Base-by-base conservation (phyloP, 2,797 vertebrate genomes). In the Diplodus sargus region DNA sequence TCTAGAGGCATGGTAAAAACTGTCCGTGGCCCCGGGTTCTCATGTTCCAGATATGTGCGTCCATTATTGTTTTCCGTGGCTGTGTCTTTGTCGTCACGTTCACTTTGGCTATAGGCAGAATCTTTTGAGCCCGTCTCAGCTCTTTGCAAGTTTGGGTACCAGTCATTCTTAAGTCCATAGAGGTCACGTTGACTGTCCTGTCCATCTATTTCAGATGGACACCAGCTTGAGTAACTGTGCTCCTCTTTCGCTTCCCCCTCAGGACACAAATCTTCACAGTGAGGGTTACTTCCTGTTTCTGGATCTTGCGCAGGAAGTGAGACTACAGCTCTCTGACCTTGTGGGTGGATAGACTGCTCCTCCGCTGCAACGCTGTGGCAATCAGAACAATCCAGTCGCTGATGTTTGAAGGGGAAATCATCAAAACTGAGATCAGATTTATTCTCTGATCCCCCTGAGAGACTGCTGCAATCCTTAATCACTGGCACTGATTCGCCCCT, bases 181-280 rank as follows among this genome's bases (percentile, higher is more conserved):
- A 16, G 5, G 14, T 74, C 18, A 23, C 9, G 54, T 14, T 47
- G 58, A 28, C 10, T 54, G 42, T 52, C 69, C 16, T 62, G 60
- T 78, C 14, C 18, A 20, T 80, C 60, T 8, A 28, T 64, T 51
- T 73, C 30, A 62, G 48, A 14, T 13, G 34, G 57, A 61, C 4
- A 52, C 20, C 2, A 17, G n/a, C n/a, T 71, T 15, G 54, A 86
- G 43, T 66, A 76, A 56, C 22, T 49, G 16, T 75, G 70, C 58
- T 87, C 79, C 30, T 87, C 75, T 78, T 87, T 82, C 4, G 13
- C 52, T 75, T 82, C 66, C 65, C n/a, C 60, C 25, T 82, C 28
- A 1, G 45, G 60, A 81, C 48, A 61, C 9, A 59, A 12, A 42
- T 78, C 22, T 51, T 68, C 58, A 68, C 39, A 39, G 7, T 48